Evolutionary conservation across 2,888 invertebrate genomes (phyloP).

Genomic region (Tyria jacobaeae): DNA sequence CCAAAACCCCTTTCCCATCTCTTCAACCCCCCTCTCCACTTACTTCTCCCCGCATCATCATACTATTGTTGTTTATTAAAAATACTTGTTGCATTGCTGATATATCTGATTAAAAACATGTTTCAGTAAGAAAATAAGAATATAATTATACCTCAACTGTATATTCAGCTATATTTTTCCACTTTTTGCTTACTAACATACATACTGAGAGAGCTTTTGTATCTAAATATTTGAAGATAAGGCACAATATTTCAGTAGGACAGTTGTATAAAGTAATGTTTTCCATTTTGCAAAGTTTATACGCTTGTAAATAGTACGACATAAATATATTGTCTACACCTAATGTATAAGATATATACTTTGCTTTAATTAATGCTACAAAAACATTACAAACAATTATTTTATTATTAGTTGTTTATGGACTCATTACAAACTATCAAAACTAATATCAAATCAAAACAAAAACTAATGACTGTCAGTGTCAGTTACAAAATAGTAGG

Average conservation of each 20-base stretch:
- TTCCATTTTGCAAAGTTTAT: not conserved
- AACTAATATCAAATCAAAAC: not conserved
- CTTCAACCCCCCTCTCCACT: too few species aligned
- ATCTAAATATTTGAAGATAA: constrained; percentile 56
- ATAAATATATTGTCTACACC: not conserved
- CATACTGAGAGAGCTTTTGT: constrained; percentile 52
- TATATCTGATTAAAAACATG: not conserved
- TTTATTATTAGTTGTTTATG: too few species aligned
- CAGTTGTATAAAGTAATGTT: constrained; percentile 47
- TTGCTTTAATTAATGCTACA: not conserved
- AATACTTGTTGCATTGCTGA: not conserved
- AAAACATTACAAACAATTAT: not conserved
- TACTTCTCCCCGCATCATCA: too few species aligned
- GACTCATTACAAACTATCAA: too few species aligned
- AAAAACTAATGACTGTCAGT: not conserved
- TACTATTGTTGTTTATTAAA: too few species aligned
- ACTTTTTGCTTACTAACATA: constrained; percentile 57
- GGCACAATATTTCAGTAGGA: constrained; percentile 58
- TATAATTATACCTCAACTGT: constrained; percentile 52
- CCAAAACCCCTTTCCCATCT: too few species aligned
- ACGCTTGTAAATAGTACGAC: not conserved
- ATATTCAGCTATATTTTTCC: constrained; percentile 54
- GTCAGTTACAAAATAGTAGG: too few species aligned
- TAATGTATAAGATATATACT: not conserved
- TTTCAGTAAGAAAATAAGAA: not conserved